A percentile compares a stretch with the other conserved stretches of the same genome.
These are phyloP conservation scores for Cosmorhoe ocellata DNA, from an alignment of 2,888 invertebrate genomes.

Conservation along the genomic window DNA sequence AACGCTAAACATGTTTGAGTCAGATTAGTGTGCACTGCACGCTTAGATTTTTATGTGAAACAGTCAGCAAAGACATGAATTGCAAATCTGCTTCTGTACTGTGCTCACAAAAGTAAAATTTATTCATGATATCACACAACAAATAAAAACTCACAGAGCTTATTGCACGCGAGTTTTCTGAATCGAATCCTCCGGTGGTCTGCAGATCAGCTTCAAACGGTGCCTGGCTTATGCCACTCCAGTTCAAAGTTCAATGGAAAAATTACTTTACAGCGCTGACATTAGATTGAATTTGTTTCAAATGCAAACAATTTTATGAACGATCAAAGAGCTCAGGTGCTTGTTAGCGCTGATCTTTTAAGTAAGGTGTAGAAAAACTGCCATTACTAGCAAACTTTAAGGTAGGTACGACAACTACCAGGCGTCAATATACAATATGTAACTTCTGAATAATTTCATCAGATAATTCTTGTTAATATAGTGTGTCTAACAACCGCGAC, in stretches of 20 bases:
- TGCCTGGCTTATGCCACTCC: constrained; percentile 2
- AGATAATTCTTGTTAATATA: too few species aligned
- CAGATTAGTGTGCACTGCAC: neutral
- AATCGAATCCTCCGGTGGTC: constrained; percentile 43
- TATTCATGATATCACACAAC: constrained; percentile 29
- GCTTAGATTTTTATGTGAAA: constrained; percentile 5
- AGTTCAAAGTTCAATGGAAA: neutral
- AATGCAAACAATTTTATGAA: neutral
- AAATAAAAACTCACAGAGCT: constrained; percentile 29
- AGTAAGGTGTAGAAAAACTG: too few species aligned
- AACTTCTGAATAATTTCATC: too few species aligned
- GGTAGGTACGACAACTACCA: too few species aligned
- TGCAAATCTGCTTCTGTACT: constrained; percentile 7
- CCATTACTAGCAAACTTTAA: too few species aligned
- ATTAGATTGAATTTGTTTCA: neutral
- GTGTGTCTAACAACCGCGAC: too few species aligned
- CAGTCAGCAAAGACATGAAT: neutral
- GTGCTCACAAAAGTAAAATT: constrained; percentile 23
- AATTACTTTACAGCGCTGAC: neutral
- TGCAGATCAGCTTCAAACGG: constrained; percentile 34
- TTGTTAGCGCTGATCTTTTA: too few species aligned
- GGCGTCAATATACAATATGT: too few species aligned
- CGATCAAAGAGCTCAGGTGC: too few species aligned
- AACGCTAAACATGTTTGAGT: neutral
- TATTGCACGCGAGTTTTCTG: constrained; percentile 27